phyloP scores from a whole-genome alignment of 2,888 invertebrate species.

The Torymus auratus region DNA sequence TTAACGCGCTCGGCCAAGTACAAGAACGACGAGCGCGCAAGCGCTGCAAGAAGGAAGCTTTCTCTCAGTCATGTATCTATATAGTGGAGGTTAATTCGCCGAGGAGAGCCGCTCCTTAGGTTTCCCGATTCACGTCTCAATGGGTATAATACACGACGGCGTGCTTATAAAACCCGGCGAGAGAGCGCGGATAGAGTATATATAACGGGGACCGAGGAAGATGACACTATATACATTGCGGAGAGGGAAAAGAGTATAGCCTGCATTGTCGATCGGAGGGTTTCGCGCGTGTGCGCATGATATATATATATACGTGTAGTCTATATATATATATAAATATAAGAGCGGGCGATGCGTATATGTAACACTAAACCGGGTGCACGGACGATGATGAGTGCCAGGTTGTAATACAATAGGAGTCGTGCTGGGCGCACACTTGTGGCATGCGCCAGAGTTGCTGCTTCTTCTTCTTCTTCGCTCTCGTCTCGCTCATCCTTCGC shows the following conservation, averaged over 20 bases:
- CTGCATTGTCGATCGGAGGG: slow-evolving; percentile 63
- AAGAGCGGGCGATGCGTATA: slow-evolving; percentile 3
- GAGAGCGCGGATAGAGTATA: too few species aligned
- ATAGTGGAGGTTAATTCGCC: slow-evolving; percentile 63
- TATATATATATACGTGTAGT: slow-evolving; percentile 19
- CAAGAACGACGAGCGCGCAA: slow-evolving; percentile 43
- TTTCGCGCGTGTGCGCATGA: slow-evolving; percentile 33
- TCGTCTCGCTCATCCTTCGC: slow-evolving; percentile 19
- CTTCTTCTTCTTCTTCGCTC: slow-evolving; percentile 39
- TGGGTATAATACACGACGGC: slow-evolving; percentile 50
- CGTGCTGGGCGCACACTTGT: slow-evolving; percentile 71
- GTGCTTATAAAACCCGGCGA: slow-evolving; percentile 14
- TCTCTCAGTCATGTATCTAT: neutral
- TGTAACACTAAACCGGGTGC: slow-evolving; percentile 51
- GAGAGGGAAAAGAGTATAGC: slow-evolving; percentile 54
- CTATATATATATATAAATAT: slow-evolving; percentile 32
- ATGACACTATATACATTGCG: slow-evolving; percentile 30
- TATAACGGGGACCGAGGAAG: slow-evolving; percentile 40
- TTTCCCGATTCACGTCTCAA: slow-evolving; percentile 63
- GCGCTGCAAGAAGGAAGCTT: slow-evolving; percentile 10
- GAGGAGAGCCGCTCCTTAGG: slow-evolving; percentile 53
- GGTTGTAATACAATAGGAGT: slow-evolving; percentile 72
- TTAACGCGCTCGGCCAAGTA: slow-evolving; percentile 57
- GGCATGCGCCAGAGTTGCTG: slow-evolving; percentile 70
- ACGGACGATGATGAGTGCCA: slow-evolving; percentile 46